phyloP scores from a whole-genome alignment of 2,888 invertebrate genomes.

The Crocallis elinguaria region DNA sequence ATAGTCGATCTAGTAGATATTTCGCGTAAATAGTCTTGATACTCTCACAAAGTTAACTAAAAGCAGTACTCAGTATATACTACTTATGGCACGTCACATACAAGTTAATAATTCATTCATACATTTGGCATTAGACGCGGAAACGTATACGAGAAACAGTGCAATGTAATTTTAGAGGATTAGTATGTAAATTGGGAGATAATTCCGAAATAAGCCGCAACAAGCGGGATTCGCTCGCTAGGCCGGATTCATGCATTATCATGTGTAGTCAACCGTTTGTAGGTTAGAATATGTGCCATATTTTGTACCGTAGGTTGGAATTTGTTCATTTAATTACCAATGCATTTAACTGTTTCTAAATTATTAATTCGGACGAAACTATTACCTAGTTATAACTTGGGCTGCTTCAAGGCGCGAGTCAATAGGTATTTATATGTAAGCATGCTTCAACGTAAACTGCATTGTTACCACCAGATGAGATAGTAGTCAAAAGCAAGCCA shows the following conservation, averaged over 20 bases:
- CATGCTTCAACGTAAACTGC: no score
- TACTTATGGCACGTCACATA: neutral
- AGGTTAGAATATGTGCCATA: slow-evolving; percentile 28
- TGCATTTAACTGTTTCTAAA: neutral
- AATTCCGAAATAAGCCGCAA: slow-evolving; percentile 56
- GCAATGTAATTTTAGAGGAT: slow-evolving; percentile 52
- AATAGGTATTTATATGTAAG: no score
- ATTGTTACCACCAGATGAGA: no score
- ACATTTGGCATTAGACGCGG: slow-evolving; percentile 31
- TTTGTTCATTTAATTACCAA: neutral
- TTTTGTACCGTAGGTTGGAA: neutral
- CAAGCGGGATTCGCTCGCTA: slow-evolving; percentile 8
- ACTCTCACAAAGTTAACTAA: no score
- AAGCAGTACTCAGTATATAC: neutral
- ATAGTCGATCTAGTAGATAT: no score
- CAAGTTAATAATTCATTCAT: slow-evolving; percentile 31
- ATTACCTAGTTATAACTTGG: no score
- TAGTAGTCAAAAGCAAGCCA: no score
- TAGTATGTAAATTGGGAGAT: slow-evolving; percentile 60
- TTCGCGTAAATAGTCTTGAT: no score
- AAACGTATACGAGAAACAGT: slow-evolving; percentile 35
- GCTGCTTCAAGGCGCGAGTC: no score
- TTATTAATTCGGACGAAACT: neutral
- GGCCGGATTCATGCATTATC: slow-evolving; percentile 37
- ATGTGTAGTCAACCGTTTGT: slow-evolving; percentile 39